Evolutionary conservation across 2,113 vertebrate genomes (phyloP), one percentile per base, ranked within the genome.

Genomic region (Dromaius novaehollandiae): DNA sequence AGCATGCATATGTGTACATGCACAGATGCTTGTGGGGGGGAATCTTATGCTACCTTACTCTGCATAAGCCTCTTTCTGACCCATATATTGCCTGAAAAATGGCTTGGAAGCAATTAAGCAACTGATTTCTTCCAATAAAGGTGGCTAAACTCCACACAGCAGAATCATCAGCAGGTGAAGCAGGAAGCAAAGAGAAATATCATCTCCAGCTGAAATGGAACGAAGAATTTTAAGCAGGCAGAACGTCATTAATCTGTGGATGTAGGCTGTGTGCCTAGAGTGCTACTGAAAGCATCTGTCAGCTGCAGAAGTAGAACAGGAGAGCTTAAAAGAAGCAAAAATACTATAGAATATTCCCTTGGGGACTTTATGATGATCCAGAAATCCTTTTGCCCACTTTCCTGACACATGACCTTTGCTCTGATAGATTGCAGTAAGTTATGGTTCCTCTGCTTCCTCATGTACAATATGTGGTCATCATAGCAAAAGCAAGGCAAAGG

Each of bases 361-460:
- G 34, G 50, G 22, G 15, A 79, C 69, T 18, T 63, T 24, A 25
- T 6, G 22, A 70, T n/a, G 55, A 81, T 30, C 26, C 60, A 94
- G 82, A 92, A 90, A 86, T 86, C 89, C 84, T 93, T 95, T 95
- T 86, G 51, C 87, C 87, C 40, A 60, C 51, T 96, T 97, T 95
- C 95, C 66, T 89, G 81, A 91, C 7, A 28, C 10, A 0, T n/a
- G 84, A 96, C 91, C 92, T 75, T 97, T 95, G 81, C 42, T 92
- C 87, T 66, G 87, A 87, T 36, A 82, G 58, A 66, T 7, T 89
- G 84, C 86, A 89, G 34, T 14, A 82, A 90, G 44, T 64, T 63
- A 21, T 1, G 6, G 40, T 13, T 95, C 70, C 38, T 74, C 63
- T 21, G 38, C 91, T 94, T 81, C 75, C 85, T 75, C n/a, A 12